phyloP scores from a whole-genome alignment of 1,140 invertebrate genomes.

The Drosophila pectinifera region DNA sequence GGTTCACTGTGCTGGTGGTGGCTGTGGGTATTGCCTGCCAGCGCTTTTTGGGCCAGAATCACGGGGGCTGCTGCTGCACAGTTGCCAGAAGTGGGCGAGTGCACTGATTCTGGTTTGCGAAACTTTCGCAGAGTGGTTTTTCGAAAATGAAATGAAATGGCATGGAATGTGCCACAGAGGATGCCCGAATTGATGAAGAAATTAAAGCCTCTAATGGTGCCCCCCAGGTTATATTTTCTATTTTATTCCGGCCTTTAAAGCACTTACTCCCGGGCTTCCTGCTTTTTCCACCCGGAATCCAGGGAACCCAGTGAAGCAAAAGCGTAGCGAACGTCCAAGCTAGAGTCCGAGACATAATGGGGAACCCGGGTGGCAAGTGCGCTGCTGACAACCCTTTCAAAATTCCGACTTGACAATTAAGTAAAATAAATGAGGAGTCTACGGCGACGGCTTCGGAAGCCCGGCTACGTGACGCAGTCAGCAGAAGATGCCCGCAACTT shows the following conservation, averaged over 20 bases:
- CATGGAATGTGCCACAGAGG: constrained; percentile 44
- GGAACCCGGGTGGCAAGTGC: constrained; percentile 9
- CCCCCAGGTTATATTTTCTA: background rate
- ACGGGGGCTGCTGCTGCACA: constrained; percentile 35
- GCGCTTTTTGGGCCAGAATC: constrained; percentile 52
- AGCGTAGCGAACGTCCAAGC: too few species aligned
- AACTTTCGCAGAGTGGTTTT: constrained; percentile 40
- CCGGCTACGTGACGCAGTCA: constrained; percentile 65
- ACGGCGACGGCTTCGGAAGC: constrained; percentile 45
- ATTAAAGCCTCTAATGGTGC: constrained; percentile 31
- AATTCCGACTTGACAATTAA: constrained; percentile 81
- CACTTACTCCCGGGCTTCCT: constrained; percentile 19
- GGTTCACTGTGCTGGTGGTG: constrained; percentile 5
- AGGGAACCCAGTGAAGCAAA: constrained; percentile 41
- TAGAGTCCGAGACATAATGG: constrained; percentile 4
- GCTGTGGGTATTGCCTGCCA: constrained; percentile 48
- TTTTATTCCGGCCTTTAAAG: constrained; percentile 16
- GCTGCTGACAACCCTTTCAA: constrained; percentile 76
- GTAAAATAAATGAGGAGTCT: constrained; percentile 80
- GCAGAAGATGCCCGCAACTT: constrained; percentile 73
- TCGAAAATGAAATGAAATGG: constrained; percentile 47
- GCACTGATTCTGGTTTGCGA: constrained; percentile 63
- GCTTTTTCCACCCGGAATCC: constrained; percentile 11
- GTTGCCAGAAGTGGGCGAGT: constrained; percentile 52
- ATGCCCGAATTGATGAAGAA: constrained; percentile 41